Evolutionary conservation across 1,140 invertebrate genomes (phyloP).

Genomic region (Ptiloglossa arizonensis): DNA sequence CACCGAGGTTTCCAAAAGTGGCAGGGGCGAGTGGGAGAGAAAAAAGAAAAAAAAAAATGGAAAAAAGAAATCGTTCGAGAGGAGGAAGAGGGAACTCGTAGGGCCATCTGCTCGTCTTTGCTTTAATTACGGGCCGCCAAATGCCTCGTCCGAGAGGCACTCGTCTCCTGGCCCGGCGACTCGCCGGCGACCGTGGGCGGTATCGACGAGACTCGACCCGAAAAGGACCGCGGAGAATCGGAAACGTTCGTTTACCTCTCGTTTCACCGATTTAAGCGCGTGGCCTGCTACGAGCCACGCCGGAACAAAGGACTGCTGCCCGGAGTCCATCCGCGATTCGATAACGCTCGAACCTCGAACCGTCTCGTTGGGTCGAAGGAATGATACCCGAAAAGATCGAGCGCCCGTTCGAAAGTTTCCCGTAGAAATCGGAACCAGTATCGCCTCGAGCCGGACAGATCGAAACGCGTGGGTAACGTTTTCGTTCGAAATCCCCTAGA

Average conservation of each 20-base stretch:
- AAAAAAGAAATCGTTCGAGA: slow-evolving; percentile 20
- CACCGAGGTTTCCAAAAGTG: slow-evolving; percentile 9
- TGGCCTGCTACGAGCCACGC: not conserved
- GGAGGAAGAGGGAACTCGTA: slow-evolving; percentile 22
- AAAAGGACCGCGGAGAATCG: slow-evolving; percentile 26
- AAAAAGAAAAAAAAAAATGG: too few species aligned
- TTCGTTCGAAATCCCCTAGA: too few species aligned
- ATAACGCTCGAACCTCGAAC: too few species aligned
- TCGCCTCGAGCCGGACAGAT: too few species aligned
- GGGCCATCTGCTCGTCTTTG: slow-evolving; percentile 60
- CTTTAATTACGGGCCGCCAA: slow-evolving; percentile 59
- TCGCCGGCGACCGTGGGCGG: slow-evolving; percentile 45
- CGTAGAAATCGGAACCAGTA: too few species aligned
- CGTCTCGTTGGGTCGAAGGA: too few species aligned
- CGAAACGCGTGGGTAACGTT: too few species aligned
- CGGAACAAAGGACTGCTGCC: not conserved
- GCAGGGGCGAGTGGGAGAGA: too few species aligned
- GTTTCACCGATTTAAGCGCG: slow-evolving; percentile 25
- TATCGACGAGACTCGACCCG: slow-evolving; percentile 37
- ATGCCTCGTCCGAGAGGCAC: slow-evolving; percentile 32
- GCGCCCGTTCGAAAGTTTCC: too few species aligned
- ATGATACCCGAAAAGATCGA: too few species aligned
- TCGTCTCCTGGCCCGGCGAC: slow-evolving; percentile 28
- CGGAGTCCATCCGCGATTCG: too few species aligned
- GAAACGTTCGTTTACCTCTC: slow-evolving; percentile 47